phyloP scores from a whole-genome alignment of 1,140 invertebrate species.

The Rhagoletis zephyria region DNA sequence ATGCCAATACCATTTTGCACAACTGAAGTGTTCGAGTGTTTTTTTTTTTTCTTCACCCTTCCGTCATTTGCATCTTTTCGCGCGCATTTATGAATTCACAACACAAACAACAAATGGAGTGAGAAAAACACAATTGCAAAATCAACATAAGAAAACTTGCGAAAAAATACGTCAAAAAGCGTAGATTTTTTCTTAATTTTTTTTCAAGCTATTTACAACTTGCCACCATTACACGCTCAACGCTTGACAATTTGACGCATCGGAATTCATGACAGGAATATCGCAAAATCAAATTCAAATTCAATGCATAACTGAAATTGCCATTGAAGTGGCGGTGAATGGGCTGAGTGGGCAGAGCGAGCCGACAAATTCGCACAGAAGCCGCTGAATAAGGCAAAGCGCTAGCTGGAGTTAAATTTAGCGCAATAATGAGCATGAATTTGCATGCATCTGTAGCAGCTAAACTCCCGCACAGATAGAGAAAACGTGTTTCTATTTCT shows the following conservation, averaged over 20 bases:
- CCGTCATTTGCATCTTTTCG: conserved; percentile 41
- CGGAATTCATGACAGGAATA: conserved; percentile 28
- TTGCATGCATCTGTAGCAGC: background rate
- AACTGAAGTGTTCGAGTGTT: background rate
- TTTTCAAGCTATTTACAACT: background rate
- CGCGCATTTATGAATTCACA: conserved; percentile 29
- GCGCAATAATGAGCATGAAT: conserved; percentile 54
- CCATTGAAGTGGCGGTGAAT: conserved; percentile 2
- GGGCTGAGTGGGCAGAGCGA: background rate
- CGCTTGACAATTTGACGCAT: background rate
- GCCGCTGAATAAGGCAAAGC: background rate
- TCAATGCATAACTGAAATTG: conserved; percentile 30
- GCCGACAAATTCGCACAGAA: background rate
- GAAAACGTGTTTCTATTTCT: background rate
- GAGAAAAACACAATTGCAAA: conserved; percentile 30
- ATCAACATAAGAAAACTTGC: background rate
- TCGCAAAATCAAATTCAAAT: conserved; percentile 43
- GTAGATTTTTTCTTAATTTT: background rate
- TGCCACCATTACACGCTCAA: background rate
- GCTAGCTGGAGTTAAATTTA: conserved; percentile 53
- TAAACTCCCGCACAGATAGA: background rate
- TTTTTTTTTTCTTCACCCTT: background rate
- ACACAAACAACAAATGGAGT: background rate
- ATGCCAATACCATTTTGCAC: background rate
- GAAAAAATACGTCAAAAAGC: background rate